These are phyloP conservation scores for Chloroceryle aenea DNA, from an alignment of 2,113 vertebrate genomes.

Conservation along the genomic window DNA sequence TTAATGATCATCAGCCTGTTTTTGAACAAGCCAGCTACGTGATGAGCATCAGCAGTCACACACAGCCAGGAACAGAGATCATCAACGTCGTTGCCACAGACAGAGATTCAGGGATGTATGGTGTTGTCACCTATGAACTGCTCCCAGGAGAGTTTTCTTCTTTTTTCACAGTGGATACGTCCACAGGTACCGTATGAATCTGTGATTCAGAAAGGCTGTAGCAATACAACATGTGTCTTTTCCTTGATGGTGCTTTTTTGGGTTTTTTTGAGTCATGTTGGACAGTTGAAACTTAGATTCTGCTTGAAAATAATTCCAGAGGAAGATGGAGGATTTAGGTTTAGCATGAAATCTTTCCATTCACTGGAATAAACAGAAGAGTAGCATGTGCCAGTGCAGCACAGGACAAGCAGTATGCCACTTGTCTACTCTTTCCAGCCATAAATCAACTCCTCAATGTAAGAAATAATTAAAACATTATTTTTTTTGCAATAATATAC, in stretches of 20 bases:
- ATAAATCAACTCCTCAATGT: neutral
- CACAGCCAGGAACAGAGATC: constrained; percentile 86
- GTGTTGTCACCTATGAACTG: constrained; percentile 82
- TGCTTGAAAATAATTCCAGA: neutral
- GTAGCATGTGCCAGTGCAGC: neutral
- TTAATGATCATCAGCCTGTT: constrained; percentile 89
- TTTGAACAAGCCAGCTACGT: constrained; percentile 85
- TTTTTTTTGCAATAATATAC: neutral
- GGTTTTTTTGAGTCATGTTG: neutral
- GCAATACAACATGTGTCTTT: neutral
- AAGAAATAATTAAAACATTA: neutral
- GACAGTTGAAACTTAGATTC: neutral
- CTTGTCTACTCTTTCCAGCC: neutral
- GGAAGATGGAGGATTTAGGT: neutral
- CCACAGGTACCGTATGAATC: constrained; percentile 81
- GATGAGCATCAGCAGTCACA: constrained; percentile 84
- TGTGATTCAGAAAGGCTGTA: neutral
- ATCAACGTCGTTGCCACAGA: constrained; percentile 87
- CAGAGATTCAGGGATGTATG: constrained; percentile 83
- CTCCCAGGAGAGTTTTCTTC: constrained; percentile 81
- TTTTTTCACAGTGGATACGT: constrained; percentile 83
- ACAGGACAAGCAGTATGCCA: neutral
- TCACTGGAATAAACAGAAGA: neutral
- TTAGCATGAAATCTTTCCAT: neutral
- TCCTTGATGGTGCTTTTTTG: neutral